A percentile compares a stretch with the other conserved stretches of the same genome.
Conservation (phyloP, 2,797 vertebrate genomes). For the Squalus acanthias region DNA sequence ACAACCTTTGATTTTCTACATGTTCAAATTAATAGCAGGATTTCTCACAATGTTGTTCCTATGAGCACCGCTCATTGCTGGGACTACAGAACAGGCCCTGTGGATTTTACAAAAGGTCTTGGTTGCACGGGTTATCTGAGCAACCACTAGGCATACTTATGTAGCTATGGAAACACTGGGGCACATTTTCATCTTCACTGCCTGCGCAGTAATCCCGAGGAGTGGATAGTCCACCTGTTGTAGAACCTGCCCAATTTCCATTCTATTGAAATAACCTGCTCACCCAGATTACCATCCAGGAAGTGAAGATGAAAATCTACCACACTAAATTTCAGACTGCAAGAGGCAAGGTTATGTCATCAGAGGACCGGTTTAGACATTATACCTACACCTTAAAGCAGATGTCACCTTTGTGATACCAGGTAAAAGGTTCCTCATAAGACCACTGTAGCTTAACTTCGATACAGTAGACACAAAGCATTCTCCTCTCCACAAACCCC, state of each 20-base stretch:
- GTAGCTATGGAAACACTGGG: background rate
- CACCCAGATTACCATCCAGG: background rate
- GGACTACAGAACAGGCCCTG: background rate
- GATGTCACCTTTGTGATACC: background rate
- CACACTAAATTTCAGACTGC: background rate
- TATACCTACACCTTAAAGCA: background rate
- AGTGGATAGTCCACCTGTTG: background rate
- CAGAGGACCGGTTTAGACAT: background rate
- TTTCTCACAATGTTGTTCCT: background rate
- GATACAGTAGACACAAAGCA: background rate
- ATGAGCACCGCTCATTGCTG: background rate
- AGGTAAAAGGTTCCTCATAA: background rate
- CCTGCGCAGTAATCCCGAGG: background rate
- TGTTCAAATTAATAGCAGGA: background rate
- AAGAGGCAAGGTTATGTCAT: background rate
- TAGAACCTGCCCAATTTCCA: background rate
- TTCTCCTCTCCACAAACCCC: background rate
- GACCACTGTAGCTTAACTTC: background rate
- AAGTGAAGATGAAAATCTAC: background rate
- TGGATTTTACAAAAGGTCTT: background rate
- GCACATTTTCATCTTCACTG: background rate
- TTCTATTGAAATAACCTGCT: background rate
- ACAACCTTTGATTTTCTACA: background rate
- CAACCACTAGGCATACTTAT: background rate
- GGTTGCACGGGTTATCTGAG: background rate